Conservation (phyloP, 2,797 vertebrate species). For the Pipistrellus pipistrellus region DNA sequence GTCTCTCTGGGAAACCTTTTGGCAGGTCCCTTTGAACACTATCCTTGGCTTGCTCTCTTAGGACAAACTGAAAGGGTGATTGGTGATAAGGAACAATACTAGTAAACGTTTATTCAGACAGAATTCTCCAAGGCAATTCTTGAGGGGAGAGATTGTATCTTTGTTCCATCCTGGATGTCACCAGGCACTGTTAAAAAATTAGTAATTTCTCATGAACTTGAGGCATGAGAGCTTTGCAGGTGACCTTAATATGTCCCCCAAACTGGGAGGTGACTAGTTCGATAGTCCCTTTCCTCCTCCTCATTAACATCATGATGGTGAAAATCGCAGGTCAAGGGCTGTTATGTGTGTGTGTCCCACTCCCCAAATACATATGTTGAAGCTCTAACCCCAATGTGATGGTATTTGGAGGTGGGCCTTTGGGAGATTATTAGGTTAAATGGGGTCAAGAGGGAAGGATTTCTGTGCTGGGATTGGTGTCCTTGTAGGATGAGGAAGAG, state of each 20-base stretch:
- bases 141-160: conserved; percentile 32
- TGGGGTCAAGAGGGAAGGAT: neutral
- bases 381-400: neutral
- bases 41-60: conserved; percentile 24
- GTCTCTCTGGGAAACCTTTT: conserved; percentile 57
- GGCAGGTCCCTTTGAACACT: conserved; percentile 40
- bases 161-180: conserved; percentile 16
- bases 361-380: neutral
- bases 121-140: conserved; percentile 7
- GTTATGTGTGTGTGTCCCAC: neutral
- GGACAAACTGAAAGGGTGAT: conserved; percentile 52
- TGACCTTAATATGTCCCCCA: neutral
- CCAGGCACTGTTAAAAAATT: conserved; percentile 2
- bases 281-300: neutral
- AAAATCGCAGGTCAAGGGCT: neutral
- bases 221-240: neutral
- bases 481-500: neutral
- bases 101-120: conserved; percentile 21
- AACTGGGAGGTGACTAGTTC: neutral
- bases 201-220: neutral
- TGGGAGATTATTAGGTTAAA: neutral
- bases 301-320: neutral
- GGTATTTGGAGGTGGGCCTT: neutral
- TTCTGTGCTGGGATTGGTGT: neutral
- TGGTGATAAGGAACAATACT: conserved; percentile 58